phyloP scores from a whole-genome alignment of 2,797 vertebrate species.

The Anguilla marmorata region DNA sequence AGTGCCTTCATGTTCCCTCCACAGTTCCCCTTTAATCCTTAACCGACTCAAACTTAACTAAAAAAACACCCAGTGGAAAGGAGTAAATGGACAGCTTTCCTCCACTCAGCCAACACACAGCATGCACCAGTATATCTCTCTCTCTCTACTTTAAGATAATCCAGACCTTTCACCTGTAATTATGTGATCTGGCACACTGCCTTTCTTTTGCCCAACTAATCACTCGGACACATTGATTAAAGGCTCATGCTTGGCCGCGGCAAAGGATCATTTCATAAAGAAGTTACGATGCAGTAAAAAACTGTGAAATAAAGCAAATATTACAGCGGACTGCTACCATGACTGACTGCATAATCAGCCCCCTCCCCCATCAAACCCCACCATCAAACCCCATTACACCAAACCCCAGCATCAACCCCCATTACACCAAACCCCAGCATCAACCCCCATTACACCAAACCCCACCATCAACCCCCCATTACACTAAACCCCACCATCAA shows the following conservation, averaged over 20 bases:
- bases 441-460: neutral
- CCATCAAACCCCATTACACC: neutral
- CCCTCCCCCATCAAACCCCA: no score
- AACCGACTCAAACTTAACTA: neutral
- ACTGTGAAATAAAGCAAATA: neutral
- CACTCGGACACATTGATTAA: neutral
- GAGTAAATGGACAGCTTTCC: neutral
- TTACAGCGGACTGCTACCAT: no score
- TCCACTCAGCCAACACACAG: neutral
- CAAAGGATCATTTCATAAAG: neutral
- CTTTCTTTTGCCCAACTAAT: neutral
- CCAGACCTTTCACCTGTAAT: neutral
- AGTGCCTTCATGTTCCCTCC: no score
- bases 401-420: neutral
- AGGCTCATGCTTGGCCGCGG: neutral
- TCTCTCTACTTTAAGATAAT: constrained; percentile 13
- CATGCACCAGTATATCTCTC: neutral
- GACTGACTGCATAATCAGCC: no score
- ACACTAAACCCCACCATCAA: neutral
- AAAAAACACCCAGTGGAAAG: neutral
- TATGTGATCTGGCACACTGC: neutral
- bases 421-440: neutral
- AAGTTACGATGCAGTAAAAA: no score
- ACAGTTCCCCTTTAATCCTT: neutral
- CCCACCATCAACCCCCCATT: neutral